phyloP scores from a whole-genome alignment of 2,888 invertebrate genomes.

The Oscheius sp. region DNA sequence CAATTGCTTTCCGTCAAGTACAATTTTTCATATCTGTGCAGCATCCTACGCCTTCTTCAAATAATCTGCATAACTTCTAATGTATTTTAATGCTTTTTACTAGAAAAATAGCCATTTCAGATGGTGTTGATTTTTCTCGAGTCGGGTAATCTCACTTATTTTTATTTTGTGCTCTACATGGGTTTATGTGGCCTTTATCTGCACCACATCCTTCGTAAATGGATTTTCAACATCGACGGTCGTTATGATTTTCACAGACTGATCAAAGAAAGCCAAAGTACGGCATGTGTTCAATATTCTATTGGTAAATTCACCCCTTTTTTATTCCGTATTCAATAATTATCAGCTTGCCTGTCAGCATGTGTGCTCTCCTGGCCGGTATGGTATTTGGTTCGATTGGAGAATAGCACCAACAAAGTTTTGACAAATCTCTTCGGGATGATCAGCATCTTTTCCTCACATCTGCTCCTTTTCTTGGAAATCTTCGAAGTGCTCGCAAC shows the following conservation, averaged over 20 bases:
- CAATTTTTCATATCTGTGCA: constrained; percentile 23
- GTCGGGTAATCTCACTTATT: constrained; percentile 51
- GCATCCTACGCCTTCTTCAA: constrained; percentile 23
- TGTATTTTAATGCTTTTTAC: background rate
- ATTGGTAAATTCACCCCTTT: constrained; percentile 40
- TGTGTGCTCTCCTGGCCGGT: constrained; percentile 17
- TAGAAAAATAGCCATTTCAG: constrained; percentile 14
- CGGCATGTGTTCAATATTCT: constrained; percentile 50
- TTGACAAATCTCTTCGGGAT: constrained; percentile 6
- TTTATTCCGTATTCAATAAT: too few relatives aligned
- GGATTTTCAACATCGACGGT: constrained; percentile 76
- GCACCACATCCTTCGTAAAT: constrained; percentile 82
- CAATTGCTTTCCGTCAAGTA: background rate
- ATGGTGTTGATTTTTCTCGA: constrained; percentile 55
- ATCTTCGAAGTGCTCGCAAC: constrained; percentile 12
- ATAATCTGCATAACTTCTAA: constrained; percentile 9
- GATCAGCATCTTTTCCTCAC: constrained; percentile 6
- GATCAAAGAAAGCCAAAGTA: constrained; percentile 45
- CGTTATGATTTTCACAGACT: constrained; percentile 59
- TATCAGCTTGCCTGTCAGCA: constrained; percentile 11
- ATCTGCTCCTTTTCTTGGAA: constrained; percentile 8
- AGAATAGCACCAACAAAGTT: background rate
- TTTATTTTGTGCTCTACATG: constrained; percentile 49
- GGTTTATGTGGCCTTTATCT: constrained; percentile 44
- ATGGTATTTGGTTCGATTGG: constrained; percentile 17